Base-by-base conservation (phyloP, 2,113 vertebrate species). In the Holacanthus passer region DNA sequence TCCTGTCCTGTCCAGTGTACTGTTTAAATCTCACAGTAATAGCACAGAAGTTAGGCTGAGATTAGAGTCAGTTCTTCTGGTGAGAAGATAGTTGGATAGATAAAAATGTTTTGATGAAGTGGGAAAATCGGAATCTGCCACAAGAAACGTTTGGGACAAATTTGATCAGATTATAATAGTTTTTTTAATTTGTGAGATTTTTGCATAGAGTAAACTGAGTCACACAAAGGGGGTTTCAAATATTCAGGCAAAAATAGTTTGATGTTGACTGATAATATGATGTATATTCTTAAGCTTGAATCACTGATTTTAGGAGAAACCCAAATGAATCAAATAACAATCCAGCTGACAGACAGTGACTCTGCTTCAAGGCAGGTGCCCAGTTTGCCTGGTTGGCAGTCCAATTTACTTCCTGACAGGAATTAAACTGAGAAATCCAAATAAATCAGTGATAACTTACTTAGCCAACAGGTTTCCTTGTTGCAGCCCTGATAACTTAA, bases 21-120 rank as follows among this genome's bases (percentile, higher is more conserved):
- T 85, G 78, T 87, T 85, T 77, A 74, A 43, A 71, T 73, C 60
- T 71, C 52, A 19, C 27, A 32, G 52, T 41, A 37, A 45, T 45
- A 20, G 78, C 35, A 76, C 59, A 81, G 70, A 22, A 20, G 20
- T 47, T 81, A 81, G 39, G 13, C 53, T 29, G 58, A 35, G 31
- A 62, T 56, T 24, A 39, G 19, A 70, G 35, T 8, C 27, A 22
- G 24, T 48, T 70, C 31, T 65, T n/a, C 41, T 31, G 39, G 29
- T 20, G 16, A 53, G 22, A 37, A 20, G 63, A 64, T 11, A 20
- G 7, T 37, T 41, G 17, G 39, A 8, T 8, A 41, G 6, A 10
- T 27, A 48, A 17, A 66, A 39, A 2, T 39, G 11, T 69, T 76
- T 64, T 22, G 29, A 65, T 68, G 22, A 20, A 59, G 19, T 8